phyloP scores from a whole-genome alignment of 2,888 invertebrate genomes.

The Pterobdella sp. region DNA sequence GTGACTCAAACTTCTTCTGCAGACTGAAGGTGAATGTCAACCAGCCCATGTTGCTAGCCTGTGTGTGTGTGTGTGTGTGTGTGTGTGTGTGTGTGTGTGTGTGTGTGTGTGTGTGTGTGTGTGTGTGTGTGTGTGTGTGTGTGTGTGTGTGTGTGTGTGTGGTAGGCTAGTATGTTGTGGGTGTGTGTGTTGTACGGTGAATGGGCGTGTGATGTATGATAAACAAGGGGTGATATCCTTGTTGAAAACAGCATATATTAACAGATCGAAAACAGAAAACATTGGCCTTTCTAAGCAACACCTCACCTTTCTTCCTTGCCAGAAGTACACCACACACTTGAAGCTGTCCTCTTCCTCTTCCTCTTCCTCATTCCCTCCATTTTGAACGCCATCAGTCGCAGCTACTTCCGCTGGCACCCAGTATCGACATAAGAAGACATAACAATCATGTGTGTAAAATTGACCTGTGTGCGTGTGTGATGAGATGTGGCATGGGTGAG shows the following conservation, averaged over 20 bases:
- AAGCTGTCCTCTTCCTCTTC: constrained; percentile 61
- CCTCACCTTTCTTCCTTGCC: constrained; percentile 82
- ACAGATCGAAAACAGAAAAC: no score
- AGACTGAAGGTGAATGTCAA: constrained; percentile 93
- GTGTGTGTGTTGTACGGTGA: not conserved
- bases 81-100: not conserved
- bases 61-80: not conserved
- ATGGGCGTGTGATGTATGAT: no score
- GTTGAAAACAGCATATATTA: no score
- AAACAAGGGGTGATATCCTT: no score
- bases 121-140: not conserved
- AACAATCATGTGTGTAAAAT: constrained; percentile 90
- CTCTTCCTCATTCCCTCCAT: constrained; percentile 59
- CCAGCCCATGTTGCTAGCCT: constrained; percentile 94
- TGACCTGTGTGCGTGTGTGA: constrained; percentile 54
- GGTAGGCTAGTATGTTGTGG: not conserved
- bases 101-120: not conserved
- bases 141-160: not conserved
- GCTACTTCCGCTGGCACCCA: constrained; percentile 62
- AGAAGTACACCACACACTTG: constrained; percentile 97
- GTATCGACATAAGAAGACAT: constrained; percentile 93
- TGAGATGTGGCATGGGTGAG: not conserved
- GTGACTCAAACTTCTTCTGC: constrained; percentile 78
- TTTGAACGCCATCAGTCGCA: constrained; percentile 56
- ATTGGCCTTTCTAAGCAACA: not conserved